Percentiles rank a stretch among this genome's conserved stretches.
phyloP scores from a whole-genome alignment of 1,140 invertebrate genomes.

The Cyrtorhinus lividipennis region DNA sequence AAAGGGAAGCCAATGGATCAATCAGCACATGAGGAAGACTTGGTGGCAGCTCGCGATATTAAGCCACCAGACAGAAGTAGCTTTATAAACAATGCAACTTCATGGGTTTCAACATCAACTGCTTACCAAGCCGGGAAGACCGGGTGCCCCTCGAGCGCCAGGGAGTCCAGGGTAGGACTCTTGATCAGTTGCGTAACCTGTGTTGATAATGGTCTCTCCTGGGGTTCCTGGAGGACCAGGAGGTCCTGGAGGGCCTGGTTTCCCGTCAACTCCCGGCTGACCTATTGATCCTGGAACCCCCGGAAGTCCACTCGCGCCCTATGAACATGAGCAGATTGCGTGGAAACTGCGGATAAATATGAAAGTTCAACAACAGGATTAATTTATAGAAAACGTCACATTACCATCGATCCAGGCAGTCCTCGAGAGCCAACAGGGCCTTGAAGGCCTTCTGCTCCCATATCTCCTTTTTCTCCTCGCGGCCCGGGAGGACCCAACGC shows the following conservation, averaged over 20 bases:
- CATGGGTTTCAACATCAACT: too few relatives aligned
- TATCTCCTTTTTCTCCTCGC: constrained; percentile 31
- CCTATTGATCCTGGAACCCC: constrained; percentile 24
- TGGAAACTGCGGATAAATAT: too few relatives aligned
- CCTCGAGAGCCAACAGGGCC: constrained; percentile 33
- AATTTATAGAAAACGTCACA: too few relatives aligned
- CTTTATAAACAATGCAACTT: too few relatives aligned
- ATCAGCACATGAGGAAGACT: background rate
- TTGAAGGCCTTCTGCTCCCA: constrained; percentile 34
- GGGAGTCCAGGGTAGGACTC: constrained; percentile 29
- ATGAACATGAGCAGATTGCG: too few relatives aligned
- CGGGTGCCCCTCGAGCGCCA: constrained; percentile 32
- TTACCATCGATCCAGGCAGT: constrained; percentile 27
- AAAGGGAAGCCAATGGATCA: constrained; percentile 11
- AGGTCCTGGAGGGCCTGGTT: constrained; percentile 30
- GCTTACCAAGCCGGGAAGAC: constrained; percentile 31
- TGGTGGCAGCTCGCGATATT: too few relatives aligned
- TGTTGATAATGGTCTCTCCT: constrained; percentile 25
- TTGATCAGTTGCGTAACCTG: constrained; percentile 12
- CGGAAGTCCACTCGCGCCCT: constrained; percentile 26
- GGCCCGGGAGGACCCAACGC: constrained; percentile 28
- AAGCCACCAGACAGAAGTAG: too few relatives aligned
- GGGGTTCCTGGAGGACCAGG: constrained; percentile 32
- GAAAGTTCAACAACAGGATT: too few relatives aligned
- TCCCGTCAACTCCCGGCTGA: constrained; percentile 28